Base-by-base conservation (phyloP, 1,140 invertebrate genomes). In the Plodia interpunctella region DNA sequence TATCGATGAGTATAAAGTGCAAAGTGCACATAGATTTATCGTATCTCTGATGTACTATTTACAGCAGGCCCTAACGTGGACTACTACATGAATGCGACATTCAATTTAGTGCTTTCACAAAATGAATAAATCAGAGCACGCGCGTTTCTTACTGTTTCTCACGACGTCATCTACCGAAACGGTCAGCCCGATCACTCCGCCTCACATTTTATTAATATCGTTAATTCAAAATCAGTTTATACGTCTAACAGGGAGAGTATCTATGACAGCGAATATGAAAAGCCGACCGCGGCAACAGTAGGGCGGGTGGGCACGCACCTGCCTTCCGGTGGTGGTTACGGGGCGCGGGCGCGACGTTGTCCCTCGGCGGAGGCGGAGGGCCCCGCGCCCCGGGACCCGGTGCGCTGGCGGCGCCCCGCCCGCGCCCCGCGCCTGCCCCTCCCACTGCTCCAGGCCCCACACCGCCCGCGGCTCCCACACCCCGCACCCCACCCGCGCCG, bases 301-400 rank as follows among this genome's bases (percentile, higher is more conserved):
- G 30, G 49, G 57, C 25, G 18, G 57, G 54, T 55, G 32, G 59
- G 38, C 38, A 58, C 67, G 60, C 74, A 87, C 84, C 84, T 83
- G 84, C 65, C 76, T 90, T 90, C 58, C 90, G 76, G 66, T 80
- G 83, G 30, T 87, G 86, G 61, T 80, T 79, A 57, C 79, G 78
- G 20, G 77, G 78, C 49, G 75, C 79, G 38, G 80, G 80, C 19
- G 86, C 82, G 70, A 91, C 90, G 74, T 91, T 91, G 74, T 95
- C 94, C 59, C 95, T 85, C 0, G 95, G 95, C 0, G 95, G 96
- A 21, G 94, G 95, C 21, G 95, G 95, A 5, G 95, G 95, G 32
- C 95, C 95, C 62, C 95, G 90, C 0, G 94, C 95, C 15, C 95
- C 35, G 92, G 94, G 66, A 92, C 95, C 77, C 91, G 94, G 93